Percentiles rank a stretch among this genome's conserved stretches.
These are phyloP conservation scores for Agriotes lineatus DNA, from an alignment of 2,888 invertebrate species.

Conservation along the genomic window DNA sequence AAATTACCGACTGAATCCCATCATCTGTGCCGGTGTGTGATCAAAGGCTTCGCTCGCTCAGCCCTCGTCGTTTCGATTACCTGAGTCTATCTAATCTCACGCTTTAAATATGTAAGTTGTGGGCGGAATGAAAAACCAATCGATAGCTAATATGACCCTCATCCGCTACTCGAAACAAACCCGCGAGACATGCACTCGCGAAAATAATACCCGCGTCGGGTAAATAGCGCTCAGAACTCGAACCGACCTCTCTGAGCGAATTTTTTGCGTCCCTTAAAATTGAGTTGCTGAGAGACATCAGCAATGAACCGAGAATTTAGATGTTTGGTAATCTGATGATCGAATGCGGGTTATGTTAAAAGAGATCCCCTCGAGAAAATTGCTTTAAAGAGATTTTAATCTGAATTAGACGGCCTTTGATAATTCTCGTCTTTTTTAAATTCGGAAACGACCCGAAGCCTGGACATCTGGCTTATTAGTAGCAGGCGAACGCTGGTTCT, in stretches of 20 bases:
- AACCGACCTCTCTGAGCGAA: conserved; percentile 28
- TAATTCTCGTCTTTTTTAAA: conserved; percentile 41
- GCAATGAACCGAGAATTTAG: conserved; percentile 54
- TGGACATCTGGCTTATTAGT: not conserved
- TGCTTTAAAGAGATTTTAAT: conserved; percentile 56
- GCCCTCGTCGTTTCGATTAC: conserved; percentile 60
- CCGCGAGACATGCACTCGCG: not conserved
- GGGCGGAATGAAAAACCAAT: conserved; percentile 22
- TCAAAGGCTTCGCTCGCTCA: conserved; percentile 59
- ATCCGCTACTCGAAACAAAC: conserved; percentile 8
- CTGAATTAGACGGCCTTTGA: conserved; percentile 49
- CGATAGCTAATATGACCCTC: conserved; percentile 26
- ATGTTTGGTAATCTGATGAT: conserved; percentile 58
- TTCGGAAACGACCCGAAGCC: conserved; percentile 23
- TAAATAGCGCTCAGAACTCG: conserved; percentile 25
- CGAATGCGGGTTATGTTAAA: conserved; percentile 57
- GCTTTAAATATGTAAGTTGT: conserved; percentile 53
- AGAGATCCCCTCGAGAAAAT: conserved; percentile 53
- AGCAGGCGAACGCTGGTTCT: too few species aligned
- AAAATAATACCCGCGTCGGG: not conserved
- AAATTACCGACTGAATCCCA: conserved; percentile 63
- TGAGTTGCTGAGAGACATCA: conserved; percentile 44
- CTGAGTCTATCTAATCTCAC: conserved; percentile 57
- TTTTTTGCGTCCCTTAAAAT: conserved; percentile 41
- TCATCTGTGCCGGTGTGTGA: conserved; percentile 61